phyloP scores from a whole-genome alignment of 2,113 vertebrate genomes.

The Mormoops blainvillei region DNA sequence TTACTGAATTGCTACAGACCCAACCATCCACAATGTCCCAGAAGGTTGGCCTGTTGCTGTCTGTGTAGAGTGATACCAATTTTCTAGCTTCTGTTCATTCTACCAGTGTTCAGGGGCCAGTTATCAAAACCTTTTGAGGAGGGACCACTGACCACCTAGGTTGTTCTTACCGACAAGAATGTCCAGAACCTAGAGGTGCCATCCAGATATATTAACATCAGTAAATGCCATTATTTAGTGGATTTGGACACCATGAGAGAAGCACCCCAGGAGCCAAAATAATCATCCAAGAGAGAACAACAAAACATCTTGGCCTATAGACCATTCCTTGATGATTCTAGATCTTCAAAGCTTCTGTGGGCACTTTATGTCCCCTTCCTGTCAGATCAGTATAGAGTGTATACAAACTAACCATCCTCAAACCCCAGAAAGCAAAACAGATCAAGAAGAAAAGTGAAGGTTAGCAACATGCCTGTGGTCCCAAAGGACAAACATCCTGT shows the following conservation, averaged over 20 bases:
- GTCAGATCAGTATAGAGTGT: constrained; percentile 83
- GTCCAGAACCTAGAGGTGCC: too few species aligned
- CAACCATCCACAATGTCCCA: too few species aligned
- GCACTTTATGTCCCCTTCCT: constrained; percentile 88
- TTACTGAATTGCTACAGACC: too few species aligned
- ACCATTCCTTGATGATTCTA: constrained; percentile 92
- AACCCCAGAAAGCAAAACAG: constrained; percentile 80
- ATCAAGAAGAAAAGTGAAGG: constrained; percentile 78
- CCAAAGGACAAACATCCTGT: background rate
- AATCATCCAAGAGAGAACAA: constrained; percentile 89
- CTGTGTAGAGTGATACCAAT: too few species aligned
- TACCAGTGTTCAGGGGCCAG: too few species aligned
- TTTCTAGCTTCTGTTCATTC: too few species aligned
- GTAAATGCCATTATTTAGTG: constrained; percentile 95
- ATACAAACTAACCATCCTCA: constrained; percentile 88
- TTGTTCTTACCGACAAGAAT: too few species aligned
- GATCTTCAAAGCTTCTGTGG: constrained; percentile 86
- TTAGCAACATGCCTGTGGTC: constrained; percentile 46
- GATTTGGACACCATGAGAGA: constrained; percentile 88
- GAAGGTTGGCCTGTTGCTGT: too few species aligned
- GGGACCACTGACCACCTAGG: too few species aligned
- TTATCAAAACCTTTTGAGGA: too few species aligned
- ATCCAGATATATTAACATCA: constrained; percentile 82
- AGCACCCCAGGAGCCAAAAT: constrained; percentile 87
- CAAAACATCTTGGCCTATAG: constrained; percentile 91